Base-by-base conservation (phyloP, 2,888 invertebrate genomes). In the Crossocerus cetratus region DNA sequence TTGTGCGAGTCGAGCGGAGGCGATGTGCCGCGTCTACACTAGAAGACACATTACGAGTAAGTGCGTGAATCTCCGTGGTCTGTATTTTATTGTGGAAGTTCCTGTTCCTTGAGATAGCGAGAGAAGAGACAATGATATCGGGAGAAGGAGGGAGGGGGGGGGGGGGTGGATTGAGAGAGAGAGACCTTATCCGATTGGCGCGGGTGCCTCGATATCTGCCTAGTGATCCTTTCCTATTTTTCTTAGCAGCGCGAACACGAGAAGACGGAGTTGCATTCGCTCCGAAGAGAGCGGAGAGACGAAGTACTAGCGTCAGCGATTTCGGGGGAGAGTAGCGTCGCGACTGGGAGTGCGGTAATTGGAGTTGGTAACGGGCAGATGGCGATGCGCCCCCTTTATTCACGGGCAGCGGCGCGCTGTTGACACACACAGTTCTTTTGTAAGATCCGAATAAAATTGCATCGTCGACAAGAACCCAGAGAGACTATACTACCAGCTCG, bases 381-480 rank as follows among this genome's bases (percentile, higher is more conserved):
- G 82, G 81, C 74, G 82, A 78, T 76, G 74, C 81, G 84, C 75
- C 65, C 62, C 11, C 55, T 74, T 49, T 73, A 83, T 82, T 80
- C 79, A 69, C 76, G 66, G 82, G 81, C 82, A 84, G 77, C 80
- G 80, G 85, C 83, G 87, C 86, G 87, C 84, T 86, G 85, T 82
- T 81, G 84, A 86, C 83, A 86, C 83, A 32, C 32, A 32, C 32
- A 32, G 32, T 86, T 69, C 76, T 87, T 88, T 88, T 88, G 87
- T 88, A 88, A 87, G 86, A 87, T 85, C 86, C 85, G 84, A 88
- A 87, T 88, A 88, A 88, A 88, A 83, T 87, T 87, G 83, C 86
- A 87, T 87, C 86, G 85, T 83, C 86, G 83, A 87, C 72, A 70
- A 80, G 64, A 77, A 77, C 70, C 66, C 80, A 80, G 21, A 65